Base-by-base conservation (phyloP, 2,797 vertebrate genomes). In the Halcyon smyrnensis region DNA sequence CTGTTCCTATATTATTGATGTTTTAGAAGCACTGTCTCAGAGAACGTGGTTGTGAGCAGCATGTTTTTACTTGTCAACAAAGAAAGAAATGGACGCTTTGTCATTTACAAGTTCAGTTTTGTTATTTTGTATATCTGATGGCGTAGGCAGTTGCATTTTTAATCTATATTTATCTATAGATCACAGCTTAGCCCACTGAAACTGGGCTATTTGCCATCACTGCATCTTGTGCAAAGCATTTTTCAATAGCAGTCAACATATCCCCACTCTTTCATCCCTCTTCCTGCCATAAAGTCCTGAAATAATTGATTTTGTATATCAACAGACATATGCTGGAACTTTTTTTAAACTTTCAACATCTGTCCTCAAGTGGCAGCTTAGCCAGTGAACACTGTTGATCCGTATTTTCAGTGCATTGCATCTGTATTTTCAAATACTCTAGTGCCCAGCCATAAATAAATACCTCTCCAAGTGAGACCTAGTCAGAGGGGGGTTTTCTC, bases 371-470 rank as follows among this genome's bases (percentile, higher is more conserved):
- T 37, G 41, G 79, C 54, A 59, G 25, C 43, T 90, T 34, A 62
- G 63, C 69, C 68, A 65, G 5, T 41, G 78, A 77, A 32, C 16
- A 6, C 41, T 89, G 62, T 27, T 85, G 50, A 37, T 80, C 46
- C 15, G 3, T 57, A 7, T 14, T 69, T 36, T 54, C 43, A 20
- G 41, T 37, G 32, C 28, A 25, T 50, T 75, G 50, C 60, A 46
- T 82, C 54, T 9, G n/a, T 82, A 51, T 51, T 91, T 94, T 95
- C 81, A 90, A 89, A 82, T 37, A 41, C 39, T 73, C 8, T 13
- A 18, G 57, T 78, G 24, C 12, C 37, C 78, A 79, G 30, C 14
- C 46, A n/a, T 53, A 73, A 97, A 82, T 78, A 95, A 94, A 90
- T 27, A 30, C 23, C 12, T 60, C 84, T 82, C 27, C 23, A 75